Percentiles rank a stretch among this genome's conserved stretches.
Conservation (phyloP, 1,140 invertebrate genomes). For the Venustaconcha ellipsiformis region DNA sequence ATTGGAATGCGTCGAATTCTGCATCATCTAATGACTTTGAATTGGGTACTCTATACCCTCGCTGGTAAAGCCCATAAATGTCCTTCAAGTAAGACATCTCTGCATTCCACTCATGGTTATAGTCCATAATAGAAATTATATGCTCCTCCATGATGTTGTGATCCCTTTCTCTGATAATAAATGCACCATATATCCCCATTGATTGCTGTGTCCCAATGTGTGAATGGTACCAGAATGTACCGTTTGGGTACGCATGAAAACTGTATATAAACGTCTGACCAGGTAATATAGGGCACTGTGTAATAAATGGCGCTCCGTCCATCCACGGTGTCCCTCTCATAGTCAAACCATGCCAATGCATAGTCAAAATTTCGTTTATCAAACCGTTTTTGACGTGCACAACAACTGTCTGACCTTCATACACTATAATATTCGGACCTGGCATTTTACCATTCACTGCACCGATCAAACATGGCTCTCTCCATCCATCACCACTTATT, state of each 20-base stretch:
- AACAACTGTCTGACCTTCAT: constrained; percentile 6
- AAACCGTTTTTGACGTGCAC: constrained; percentile 7
- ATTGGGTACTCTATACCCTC: too few relatives aligned
- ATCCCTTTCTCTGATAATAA: too few relatives aligned
- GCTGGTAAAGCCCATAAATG: too few relatives aligned
- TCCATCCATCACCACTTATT: constrained; percentile 7
- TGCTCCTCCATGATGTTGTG: too few relatives aligned
- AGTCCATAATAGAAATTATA: too few relatives aligned
- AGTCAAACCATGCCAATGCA: constrained; percentile 12
- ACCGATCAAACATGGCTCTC: background rate
- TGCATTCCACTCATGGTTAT: too few relatives aligned
- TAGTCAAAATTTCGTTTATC: constrained; percentile 60
- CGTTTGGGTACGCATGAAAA: constrained; percentile 62
- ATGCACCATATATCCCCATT: too few relatives aligned
- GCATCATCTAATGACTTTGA: too few relatives aligned
- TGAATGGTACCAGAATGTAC: constrained; percentile 1
- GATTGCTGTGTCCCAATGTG: too few relatives aligned
- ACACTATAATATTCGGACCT: constrained; percentile 8
- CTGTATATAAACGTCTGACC: constrained; percentile 88
- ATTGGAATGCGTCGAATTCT: constrained; percentile 14
- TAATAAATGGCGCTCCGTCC: constrained; percentile 91
- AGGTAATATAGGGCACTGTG: constrained; percentile 89
- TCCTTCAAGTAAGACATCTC: too few relatives aligned
- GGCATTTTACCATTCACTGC: constrained; percentile 10
- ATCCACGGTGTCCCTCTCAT: constrained; percentile 71